Evolutionary conservation across 2,888 invertebrate species (phyloP).

Genomic region (Morpho helenor): DNA sequence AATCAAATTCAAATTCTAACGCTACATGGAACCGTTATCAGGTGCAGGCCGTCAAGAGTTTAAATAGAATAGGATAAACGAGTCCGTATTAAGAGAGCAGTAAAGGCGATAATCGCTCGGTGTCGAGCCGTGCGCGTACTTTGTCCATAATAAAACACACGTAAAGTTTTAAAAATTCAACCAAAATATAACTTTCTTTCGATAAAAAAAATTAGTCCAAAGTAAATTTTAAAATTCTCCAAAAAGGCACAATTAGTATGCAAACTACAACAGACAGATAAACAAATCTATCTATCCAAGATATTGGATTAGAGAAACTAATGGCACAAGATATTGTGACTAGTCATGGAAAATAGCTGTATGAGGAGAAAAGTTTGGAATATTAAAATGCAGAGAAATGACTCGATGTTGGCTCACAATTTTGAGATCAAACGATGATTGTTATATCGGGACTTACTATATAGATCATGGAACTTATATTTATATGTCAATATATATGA

Average conservation of each 20-base stretch:
- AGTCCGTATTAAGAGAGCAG: constrained; percentile 41
- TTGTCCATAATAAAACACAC: constrained; percentile 8
- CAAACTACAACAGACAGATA: too few relatives aligned
- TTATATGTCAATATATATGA: constrained; percentile 27
- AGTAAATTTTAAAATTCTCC: background rate
- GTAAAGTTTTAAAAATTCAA: background rate
- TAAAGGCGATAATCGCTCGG: constrained; percentile 32
- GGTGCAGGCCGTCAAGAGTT: constrained; percentile 56
- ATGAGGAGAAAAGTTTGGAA: constrained; percentile 25
- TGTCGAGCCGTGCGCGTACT: constrained; percentile 26
- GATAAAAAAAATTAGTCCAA: constrained; percentile 2
- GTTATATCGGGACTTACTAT: constrained; percentile 37
- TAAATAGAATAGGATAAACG: constrained; percentile 18
- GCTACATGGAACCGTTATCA: constrained; percentile 67
- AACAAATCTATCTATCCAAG: too few relatives aligned
- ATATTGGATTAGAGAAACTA: constrained; percentile 1
- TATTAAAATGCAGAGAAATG: constrained; percentile 56
- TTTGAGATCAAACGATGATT: constrained; percentile 69
- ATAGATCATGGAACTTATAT: constrained; percentile 28
- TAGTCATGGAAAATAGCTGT: constrained; percentile 34
- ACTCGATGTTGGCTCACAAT: constrained; percentile 61
- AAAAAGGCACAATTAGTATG: background rate
- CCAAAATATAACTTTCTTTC: constrained; percentile 4
- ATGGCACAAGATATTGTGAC: constrained; percentile 55
- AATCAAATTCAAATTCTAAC: constrained; percentile 43